Percentiles rank a stretch among this genome's conserved stretches.
Conservation (phyloP, 2,888 invertebrate species). For the Tiliacea citrago region DNA sequence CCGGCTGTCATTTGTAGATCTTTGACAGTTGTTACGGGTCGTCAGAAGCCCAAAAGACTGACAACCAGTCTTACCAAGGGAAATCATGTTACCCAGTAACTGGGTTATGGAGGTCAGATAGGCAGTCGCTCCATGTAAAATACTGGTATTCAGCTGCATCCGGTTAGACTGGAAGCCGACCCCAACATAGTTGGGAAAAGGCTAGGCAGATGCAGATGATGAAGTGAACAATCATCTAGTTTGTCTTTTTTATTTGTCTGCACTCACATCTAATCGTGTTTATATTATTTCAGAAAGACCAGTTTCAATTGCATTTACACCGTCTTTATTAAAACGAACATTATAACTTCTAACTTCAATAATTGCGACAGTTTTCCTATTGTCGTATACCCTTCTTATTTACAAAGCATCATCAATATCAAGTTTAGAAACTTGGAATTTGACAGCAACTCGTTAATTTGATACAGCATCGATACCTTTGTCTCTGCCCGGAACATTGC, state of each 20-base stretch:
- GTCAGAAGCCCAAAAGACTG: too few species aligned
- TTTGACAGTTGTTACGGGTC: too few species aligned
- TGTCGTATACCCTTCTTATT: constrained; percentile 26
- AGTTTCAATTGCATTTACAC: not conserved
- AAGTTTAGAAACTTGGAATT: constrained; percentile 65
- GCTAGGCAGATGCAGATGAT: too few species aligned
- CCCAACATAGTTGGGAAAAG: too few species aligned
- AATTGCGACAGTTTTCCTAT: constrained; percentile 9
- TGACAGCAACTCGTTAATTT: constrained; percentile 73
- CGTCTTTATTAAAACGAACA: not conserved
- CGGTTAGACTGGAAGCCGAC: too few species aligned
- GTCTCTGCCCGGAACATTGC: constrained; percentile 71
- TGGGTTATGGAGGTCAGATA: too few species aligned
- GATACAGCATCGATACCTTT: constrained; percentile 75
- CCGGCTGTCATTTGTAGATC: too few species aligned
- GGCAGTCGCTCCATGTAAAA: too few species aligned
- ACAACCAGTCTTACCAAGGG: too few species aligned
- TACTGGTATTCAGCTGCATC: too few species aligned
- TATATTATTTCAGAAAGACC: too few species aligned
- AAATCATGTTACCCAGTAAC: too few species aligned
- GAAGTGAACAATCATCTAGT: not conserved
- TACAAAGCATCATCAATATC: constrained; percentile 64
- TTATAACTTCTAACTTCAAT: constrained; percentile 24
- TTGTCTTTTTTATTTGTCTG: not conserved
- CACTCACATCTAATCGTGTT: not conserved